Evolutionary conservation across 2,888 invertebrate genomes (phyloP).

Genomic region (Hirtodrosophila alboralis): DNA sequence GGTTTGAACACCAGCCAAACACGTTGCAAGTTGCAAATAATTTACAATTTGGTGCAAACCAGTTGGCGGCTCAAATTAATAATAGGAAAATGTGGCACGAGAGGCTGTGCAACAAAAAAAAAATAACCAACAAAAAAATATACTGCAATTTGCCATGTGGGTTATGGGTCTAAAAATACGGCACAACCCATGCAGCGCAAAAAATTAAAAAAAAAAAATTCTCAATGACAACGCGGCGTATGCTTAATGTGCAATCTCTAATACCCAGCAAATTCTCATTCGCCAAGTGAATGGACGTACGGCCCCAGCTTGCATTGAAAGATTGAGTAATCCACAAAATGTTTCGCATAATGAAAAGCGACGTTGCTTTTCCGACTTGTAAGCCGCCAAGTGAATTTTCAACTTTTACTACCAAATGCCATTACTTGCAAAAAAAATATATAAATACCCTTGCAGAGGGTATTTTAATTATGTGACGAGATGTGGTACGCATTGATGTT

Average conservation of each 20-base stretch:
- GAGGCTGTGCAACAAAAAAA: conserved; percentile 23
- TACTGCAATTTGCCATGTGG: conserved; percentile 50
- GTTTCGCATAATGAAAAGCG: conserved; percentile 37
- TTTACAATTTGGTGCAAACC: conserved; percentile 65
- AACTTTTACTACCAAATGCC: conserved; percentile 71
- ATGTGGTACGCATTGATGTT: no score
- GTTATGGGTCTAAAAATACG: conserved; percentile 63
- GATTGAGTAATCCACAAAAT: conserved; percentile 49
- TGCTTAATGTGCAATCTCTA: conserved; percentile 54
- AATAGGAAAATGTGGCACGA: conserved; percentile 70
- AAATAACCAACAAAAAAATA: conserved; percentile 3
- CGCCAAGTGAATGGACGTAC: conserved; percentile 41
- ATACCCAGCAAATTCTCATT: conserved; percentile 12
- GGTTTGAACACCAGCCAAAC: conserved; percentile 55
- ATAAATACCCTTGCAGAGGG: no score
- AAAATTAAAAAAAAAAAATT: conserved; percentile 18
- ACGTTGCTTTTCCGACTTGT: conserved; percentile 32
- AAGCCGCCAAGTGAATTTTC: conserved; percentile 61
- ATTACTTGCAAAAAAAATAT: conserved; percentile 38
- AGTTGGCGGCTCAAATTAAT: conserved; percentile 70
- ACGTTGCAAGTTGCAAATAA: conserved; percentile 58
- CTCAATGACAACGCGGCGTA: conserved; percentile 74
- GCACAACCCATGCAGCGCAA: conserved; percentile 11
- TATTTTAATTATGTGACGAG: no score
- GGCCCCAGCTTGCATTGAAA: conserved; percentile 10